phyloP scores from a whole-genome alignment of 2,888 invertebrate species.

The Plebejus anna region DNA sequence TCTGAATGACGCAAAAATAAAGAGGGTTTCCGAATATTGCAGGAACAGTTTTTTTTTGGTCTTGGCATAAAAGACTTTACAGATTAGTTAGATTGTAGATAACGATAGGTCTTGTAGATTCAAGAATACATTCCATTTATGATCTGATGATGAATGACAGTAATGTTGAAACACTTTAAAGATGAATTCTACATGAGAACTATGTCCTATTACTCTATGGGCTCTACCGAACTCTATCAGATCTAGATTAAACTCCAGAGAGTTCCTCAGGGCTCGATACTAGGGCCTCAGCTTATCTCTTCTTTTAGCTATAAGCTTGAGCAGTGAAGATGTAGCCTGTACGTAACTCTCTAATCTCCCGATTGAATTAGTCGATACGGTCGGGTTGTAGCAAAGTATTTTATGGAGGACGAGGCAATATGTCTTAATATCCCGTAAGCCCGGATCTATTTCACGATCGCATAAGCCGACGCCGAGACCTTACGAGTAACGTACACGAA shows the following conservation, averaged over 20 bases:
- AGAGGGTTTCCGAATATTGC: neutral
- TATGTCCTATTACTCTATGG: no score
- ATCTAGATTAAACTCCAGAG: no score
- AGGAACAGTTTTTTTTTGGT: neutral
- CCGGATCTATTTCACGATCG: slow-evolving; percentile 10
- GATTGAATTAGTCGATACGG: slow-evolving; percentile 1
- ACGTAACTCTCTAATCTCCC: neutral
- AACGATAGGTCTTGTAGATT: no score
- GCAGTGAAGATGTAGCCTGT: neutral
- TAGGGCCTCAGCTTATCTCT: no score
- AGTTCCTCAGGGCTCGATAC: no score
- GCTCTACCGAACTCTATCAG: no score
- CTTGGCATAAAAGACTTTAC: neutral
- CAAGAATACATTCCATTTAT: no score
- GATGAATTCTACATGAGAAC: neutral
- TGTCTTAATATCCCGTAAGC: slow-evolving; percentile 24
- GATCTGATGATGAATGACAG: no score
- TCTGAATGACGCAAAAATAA: slow-evolving; percentile 5
- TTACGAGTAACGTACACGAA: neutral
- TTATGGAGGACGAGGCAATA: slow-evolving; percentile 18
- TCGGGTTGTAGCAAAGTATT: neutral
- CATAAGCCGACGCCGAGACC: slow-evolving; percentile 1
- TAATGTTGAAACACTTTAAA: neutral
- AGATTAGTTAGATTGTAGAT: no score
- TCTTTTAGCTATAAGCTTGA: neutral